These are phyloP conservation scores for Agriotes lineatus DNA, from an alignment of 2,888 invertebrate species.

Conservation along the genomic window DNA sequence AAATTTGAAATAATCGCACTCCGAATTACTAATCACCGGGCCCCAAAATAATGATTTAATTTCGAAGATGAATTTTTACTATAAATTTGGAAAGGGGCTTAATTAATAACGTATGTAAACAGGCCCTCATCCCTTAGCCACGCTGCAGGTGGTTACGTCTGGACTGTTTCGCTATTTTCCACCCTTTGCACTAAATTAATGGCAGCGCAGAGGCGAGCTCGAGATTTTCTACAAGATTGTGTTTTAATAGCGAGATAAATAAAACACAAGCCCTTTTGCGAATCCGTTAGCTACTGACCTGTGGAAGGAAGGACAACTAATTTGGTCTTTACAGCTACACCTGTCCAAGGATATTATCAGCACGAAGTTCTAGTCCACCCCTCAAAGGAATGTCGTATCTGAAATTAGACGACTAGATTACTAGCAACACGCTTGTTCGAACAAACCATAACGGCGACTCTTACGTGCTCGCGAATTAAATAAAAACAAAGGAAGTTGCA, in stretches of 20 bases:
- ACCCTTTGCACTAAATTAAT: conserved; percentile 1
- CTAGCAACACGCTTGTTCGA: too few species aligned
- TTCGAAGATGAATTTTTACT: conserved; percentile 36
- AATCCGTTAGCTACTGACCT: too few species aligned
- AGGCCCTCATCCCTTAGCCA: not conserved
- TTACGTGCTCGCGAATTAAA: too few species aligned
- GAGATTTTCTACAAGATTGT: not conserved
- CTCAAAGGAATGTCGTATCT: too few species aligned
- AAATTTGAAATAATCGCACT: conserved; percentile 29
- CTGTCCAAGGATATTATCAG: not conserved
- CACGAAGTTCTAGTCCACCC: too few species aligned
- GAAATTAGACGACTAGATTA: too few species aligned
- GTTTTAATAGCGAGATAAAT: too few species aligned
- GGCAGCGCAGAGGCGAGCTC: not conserved
- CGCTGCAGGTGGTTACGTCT: conserved; percentile 1
- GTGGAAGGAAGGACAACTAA: not conserved
- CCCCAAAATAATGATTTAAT: conserved; percentile 41
- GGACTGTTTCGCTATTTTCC: not conserved
- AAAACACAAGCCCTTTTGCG: too few species aligned
- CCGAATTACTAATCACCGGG: not conserved
- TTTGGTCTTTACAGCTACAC: not conserved
- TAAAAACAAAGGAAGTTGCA: too few species aligned
- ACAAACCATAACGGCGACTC: too few species aligned
- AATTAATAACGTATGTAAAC: not conserved
- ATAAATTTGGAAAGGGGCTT: conserved; percentile 6